Percentiles rank a stretch among this genome's conserved stretches.
Evolutionary conservation across 2,797 vertebrate species (phyloP).

Genomic region (Eidolon dupreanum): DNA sequence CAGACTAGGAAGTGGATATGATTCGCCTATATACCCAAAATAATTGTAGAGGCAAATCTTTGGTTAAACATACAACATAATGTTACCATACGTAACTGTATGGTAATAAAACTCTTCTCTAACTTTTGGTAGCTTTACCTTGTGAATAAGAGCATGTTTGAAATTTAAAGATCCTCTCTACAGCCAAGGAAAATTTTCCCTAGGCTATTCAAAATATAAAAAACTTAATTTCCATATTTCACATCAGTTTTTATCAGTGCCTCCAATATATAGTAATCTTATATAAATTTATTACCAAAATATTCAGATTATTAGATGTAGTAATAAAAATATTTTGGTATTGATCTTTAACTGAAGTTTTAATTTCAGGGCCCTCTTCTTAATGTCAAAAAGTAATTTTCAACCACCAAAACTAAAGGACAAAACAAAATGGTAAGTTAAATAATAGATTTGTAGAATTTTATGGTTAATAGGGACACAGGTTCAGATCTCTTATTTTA

Average conservation of each 20-base stretch:
- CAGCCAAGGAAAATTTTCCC: slow-evolving; percentile 11
- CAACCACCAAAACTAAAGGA: slow-evolving; percentile 99
- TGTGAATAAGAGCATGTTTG: slow-evolving; percentile 28
- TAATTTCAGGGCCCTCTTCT: slow-evolving; percentile 93
- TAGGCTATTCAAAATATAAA: neutral
- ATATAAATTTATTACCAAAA: neutral
- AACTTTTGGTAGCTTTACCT: slow-evolving; percentile 9
- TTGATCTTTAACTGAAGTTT: slow-evolving; percentile 63
- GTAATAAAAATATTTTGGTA: neutral
- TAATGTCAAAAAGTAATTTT: slow-evolving; percentile 99
- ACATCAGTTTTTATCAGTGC: slow-evolving; percentile 7
- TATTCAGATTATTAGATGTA: neutral
- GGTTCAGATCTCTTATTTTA: neutral
- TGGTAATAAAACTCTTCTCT: slow-evolving; percentile 9
- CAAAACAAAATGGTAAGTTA: slow-evolving; percentile 96
- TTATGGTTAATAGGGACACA: neutral
- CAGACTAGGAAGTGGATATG: neutral
- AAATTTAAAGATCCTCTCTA: slow-evolving; percentile 37
- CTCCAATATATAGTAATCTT: neutral
- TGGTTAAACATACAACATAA: neutral
- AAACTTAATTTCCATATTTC: neutral
- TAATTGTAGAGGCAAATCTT: neutral
- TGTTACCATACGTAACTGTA: neutral
- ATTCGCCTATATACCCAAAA: neutral
- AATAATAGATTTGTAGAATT: neutral